Percentiles rank a stretch among this genome's conserved stretches.
phyloP scores from a whole-genome alignment of 2,888 invertebrate species.

The Megastigmus dorsalis region DNA sequence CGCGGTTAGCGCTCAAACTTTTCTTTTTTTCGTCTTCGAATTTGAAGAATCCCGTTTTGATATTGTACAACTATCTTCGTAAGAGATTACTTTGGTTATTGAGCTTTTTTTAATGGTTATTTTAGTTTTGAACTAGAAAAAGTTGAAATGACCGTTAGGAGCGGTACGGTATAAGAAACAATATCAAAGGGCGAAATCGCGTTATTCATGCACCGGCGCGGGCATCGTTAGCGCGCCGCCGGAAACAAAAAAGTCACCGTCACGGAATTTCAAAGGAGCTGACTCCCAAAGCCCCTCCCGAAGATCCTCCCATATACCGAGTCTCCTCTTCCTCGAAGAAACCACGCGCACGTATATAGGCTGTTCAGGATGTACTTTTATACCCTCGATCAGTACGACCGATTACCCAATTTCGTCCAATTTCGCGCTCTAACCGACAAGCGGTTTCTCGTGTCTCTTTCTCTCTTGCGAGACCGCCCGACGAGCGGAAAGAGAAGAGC shows the following conservation, averaged over 20 bases:
- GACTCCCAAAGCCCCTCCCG: neutral
- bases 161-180: no score
- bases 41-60: no score
- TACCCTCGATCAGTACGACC: constrained; percentile 25
- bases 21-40: no score
- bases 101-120: no score
- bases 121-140: no score
- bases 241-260: neutral
- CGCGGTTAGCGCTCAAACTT: no score
- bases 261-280: constrained; percentile 19
- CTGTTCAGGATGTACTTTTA: constrained; percentile 44
- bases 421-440: constrained; percentile 42
- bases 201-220: neutral
- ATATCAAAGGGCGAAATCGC: no score
- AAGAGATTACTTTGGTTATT: no score
- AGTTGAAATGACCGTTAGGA: no score
- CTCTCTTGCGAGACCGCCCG: no score
- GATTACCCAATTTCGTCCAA: constrained; percentile 50
- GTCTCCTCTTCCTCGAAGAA: neutral
- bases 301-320: neutral
- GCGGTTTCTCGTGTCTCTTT: neutral
- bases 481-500: constrained; percentile 1
- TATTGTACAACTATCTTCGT: no score
- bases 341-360: neutral
- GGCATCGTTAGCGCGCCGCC: neutral